A percentile compares a stretch with the other conserved stretches of the same genome.
These are phyloP conservation scores for Uria aalge DNA, from an alignment of 2,113 vertebrate species.

Conservation along the genomic window DNA sequence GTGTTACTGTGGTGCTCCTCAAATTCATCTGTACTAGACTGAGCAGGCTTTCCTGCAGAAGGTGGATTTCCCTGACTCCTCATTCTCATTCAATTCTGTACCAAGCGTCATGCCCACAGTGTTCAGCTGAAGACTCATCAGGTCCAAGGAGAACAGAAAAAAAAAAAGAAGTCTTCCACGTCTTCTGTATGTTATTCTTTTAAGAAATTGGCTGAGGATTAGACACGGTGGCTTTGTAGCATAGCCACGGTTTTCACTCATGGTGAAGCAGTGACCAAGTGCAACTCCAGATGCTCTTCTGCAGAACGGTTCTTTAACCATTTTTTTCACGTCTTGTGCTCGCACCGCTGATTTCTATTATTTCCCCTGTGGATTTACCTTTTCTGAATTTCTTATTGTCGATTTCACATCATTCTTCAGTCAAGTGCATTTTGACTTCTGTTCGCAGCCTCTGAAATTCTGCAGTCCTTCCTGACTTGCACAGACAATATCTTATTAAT, in stretches of 20 bases:
- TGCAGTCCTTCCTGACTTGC: neutral
- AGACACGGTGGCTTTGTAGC: neutral
- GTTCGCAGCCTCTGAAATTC: neutral
- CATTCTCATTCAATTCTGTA: neutral
- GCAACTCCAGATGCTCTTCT: neutral
- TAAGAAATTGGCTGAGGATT: neutral
- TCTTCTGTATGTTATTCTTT: neutral
- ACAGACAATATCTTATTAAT: neutral
- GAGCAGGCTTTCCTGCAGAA: neutral
- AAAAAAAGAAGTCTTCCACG: neutral
- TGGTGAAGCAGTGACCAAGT: neutral
- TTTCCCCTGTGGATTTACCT: neutral
- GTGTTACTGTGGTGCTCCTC: neutral
- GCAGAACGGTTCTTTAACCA: neutral
- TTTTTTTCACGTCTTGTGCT: neutral
- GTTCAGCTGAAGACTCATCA: neutral
- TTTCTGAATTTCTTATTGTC: neutral
- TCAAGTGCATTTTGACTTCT: neutral
- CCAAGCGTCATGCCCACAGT: neutral
- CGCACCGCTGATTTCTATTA: neutral
- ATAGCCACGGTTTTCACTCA: neutral
- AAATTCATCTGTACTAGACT: neutral
- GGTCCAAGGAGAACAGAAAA: neutral
- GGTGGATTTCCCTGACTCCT: neutral
- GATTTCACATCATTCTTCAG: neutral